Base-by-base conservation (phyloP, 2,888 invertebrate genomes). In the Abrostola tripartita region DNA sequence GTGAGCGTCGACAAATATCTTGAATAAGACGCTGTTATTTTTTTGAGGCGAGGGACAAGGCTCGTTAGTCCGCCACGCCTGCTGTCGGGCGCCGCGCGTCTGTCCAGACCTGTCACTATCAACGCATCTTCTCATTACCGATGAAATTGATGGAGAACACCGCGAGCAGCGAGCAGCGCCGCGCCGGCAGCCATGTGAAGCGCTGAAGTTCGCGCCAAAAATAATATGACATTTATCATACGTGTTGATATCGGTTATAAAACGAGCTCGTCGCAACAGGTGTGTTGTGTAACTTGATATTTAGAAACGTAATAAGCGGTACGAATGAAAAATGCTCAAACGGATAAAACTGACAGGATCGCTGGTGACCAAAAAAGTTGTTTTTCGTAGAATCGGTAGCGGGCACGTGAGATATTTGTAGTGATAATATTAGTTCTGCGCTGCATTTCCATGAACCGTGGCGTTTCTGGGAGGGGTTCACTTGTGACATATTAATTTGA, bases 361-460 rank as follows among this genome's bases (percentile, higher is more conserved):
- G 81, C 67, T 73, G 79, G 83, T 75, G 81, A 83, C 74, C 76
- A 84, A 83, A 87, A 88, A 90, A 81, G 73, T 68, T 73, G 74
- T 70, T 72, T 79, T 93, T 92, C 91, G 74, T 62, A 79, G 94
- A 93, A 93, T 72, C 81, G 75, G 86, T 89, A 78, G 87, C 88
- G 81, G 62, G 81, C 78, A 87, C 88, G 90, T 90, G 92, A 89
- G 89, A 90, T 89, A 90, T 91, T 92, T 92, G 90, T 87, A 79
- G 86, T 87, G 90, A 92, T 91, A 92, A 93, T 92, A 92, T 93
- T 92, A 91, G 92, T 88, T 85, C 72, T 83, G 83, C 72, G 81
- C 84, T 74, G 84, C 83, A 74, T 84, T 92, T 93, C 92, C 85
- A 76, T 88, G 93, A 92, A 92, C 57, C 78, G 83, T 68, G 75